phyloP scores from a whole-genome alignment of 1,140 invertebrate genomes.

The Tetramorium alpestre region DNA sequence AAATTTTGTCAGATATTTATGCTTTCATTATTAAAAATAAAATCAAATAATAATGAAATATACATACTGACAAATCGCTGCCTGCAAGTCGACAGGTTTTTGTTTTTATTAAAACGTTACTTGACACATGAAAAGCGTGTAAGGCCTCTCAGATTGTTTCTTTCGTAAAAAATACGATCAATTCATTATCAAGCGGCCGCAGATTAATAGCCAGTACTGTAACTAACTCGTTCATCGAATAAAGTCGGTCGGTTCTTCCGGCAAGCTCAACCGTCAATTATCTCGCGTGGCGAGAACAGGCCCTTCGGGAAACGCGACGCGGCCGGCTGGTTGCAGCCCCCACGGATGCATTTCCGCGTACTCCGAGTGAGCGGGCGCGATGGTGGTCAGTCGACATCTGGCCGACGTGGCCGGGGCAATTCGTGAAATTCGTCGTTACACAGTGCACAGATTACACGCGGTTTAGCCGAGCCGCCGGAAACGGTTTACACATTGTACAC shows the following conservation, averaged over 20 bases:
- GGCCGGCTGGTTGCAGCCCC: conserved; percentile 2
- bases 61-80: not conserved
- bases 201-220: conserved; percentile 38
- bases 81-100: not conserved
- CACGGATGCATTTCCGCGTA: conserved; percentile 46
- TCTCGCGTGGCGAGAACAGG: conserved; percentile 28
- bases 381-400: conserved; percentile 53
- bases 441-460: conserved; percentile 49
- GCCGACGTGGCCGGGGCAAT: conserved; percentile 54
- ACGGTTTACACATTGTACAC: conserved; percentile 57
- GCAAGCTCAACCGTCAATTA: conserved; percentile 48
- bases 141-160: not conserved
- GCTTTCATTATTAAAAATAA: not conserved
- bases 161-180: not conserved
- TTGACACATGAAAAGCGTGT: not conserved
- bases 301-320: conserved; percentile 42
- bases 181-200: conserved; percentile 21
- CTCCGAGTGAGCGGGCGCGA: conserved; percentile 17
- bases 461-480: conserved; percentile 47
- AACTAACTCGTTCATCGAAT: conserved; percentile 40
- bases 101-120: not conserved
- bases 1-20: not conserved
- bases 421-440: conserved; percentile 61
- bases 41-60: not conserved
- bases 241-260: conserved; percentile 47